Percentiles rank a stretch among this genome's conserved stretches.
These are phyloP conservation scores for Sialis fuliginosa DNA, from an alignment of 2,888 invertebrate species.

Conservation along the genomic window DNA sequence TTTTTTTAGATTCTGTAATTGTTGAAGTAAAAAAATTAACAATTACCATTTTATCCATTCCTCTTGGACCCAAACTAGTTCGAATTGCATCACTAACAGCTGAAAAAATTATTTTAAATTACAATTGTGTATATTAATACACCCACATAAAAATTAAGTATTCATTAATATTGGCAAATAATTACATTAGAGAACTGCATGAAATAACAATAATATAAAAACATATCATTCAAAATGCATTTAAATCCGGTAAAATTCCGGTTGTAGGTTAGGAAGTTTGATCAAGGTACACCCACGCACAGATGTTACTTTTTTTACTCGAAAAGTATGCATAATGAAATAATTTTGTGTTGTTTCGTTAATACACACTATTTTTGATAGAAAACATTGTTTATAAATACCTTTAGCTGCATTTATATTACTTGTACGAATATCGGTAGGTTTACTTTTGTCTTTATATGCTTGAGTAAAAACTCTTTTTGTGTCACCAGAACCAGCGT, in stretches of 20 bases:
- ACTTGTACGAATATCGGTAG: conserved; percentile 80
- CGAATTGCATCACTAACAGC: conserved; percentile 98
- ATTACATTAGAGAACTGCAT: conserved; percentile 1
- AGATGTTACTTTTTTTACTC: no score
- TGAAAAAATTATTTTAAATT: conserved; percentile 28
- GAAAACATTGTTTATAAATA: conserved; percentile 22
- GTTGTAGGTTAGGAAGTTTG: no score
- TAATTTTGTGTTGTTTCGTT: no score
- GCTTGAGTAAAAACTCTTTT: conserved; percentile 30
- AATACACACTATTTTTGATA: no score
- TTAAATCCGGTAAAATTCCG: no score
- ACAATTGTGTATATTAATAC: not conserved
- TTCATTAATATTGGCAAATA: not conserved
- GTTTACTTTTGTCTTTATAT: conserved; percentile 86
- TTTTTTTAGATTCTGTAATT: not conserved
- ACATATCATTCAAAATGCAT: no score
- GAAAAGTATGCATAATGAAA: no score
- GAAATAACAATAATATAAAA: not conserved
- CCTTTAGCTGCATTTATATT: conserved; percentile 98
- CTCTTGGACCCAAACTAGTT: conserved; percentile 93
- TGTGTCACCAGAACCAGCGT: conserved; percentile 27
- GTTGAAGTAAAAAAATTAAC: conserved; percentile 1
- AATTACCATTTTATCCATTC: conserved; percentile 98
- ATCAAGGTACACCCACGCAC: no score
- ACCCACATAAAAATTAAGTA: not conserved